phyloP scores from a whole-genome alignment of 2,113 vertebrate genomes.

The Megaleporinus macrocephalus region DNA sequence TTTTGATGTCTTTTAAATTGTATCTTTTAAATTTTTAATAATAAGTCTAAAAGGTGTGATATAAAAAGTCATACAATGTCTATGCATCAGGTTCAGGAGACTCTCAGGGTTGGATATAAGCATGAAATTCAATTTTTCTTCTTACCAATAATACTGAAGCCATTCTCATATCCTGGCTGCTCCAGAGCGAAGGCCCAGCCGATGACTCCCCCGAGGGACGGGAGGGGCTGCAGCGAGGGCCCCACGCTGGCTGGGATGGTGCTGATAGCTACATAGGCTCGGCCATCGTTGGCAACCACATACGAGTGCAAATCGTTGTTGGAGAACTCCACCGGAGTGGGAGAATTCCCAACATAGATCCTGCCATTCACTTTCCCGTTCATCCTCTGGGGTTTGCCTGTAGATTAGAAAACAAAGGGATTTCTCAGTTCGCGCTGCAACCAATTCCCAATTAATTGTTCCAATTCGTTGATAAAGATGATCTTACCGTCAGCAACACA shows the following conservation, averaged over 20 bases:
- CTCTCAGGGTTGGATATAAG: too few species aligned
- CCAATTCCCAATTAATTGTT: too few species aligned
- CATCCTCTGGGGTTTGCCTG: conserved; percentile 93
- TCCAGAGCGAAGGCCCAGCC: conserved; percentile 97
- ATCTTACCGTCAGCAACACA: conserved; percentile 90
- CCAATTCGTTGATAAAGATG: not conserved
- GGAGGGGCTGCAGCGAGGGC: conserved; percentile 86
- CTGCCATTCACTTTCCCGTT: conserved; percentile 91
- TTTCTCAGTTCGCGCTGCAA: not conserved
- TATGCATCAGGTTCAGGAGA: too few species aligned
- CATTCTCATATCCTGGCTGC: conserved; percentile 89
- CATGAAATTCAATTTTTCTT: not conserved
- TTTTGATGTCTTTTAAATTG: too few species aligned
- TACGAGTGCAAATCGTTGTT: conserved; percentile 95
- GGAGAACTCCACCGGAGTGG: conserved; percentile 76
- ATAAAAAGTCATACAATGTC: too few species aligned
- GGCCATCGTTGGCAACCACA: conserved; percentile 92
- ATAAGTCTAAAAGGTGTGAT: too few species aligned
- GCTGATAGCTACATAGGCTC: conserved; percentile 94
- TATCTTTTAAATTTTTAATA: too few species aligned
- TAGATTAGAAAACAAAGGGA: conserved; percentile 2
- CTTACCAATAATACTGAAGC: conserved; percentile 93
- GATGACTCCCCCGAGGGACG: conserved; percentile 87
- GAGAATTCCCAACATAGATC: conserved; percentile 83
- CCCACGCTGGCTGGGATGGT: conserved; percentile 84